Evolutionary conservation across 2,113 vertebrate species (phyloP).

Genomic region (Eretmochelys imbricata): DNA sequence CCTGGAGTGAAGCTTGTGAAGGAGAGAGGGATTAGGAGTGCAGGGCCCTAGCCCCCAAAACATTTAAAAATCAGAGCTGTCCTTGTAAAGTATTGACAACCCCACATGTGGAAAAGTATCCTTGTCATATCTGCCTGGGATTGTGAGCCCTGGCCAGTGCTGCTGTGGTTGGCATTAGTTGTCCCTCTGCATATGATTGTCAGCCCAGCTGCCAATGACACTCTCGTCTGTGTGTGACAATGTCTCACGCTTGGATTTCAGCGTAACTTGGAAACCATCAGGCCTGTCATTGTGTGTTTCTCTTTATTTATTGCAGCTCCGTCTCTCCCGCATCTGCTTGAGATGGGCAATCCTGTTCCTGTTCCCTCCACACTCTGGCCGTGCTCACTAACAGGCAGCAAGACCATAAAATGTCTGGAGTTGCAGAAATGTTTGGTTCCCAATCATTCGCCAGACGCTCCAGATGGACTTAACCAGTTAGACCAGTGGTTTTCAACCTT

Average conservation of each 20-base stretch:
- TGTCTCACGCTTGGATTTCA: not conserved
- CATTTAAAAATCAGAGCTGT: not conserved
- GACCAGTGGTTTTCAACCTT: not conserved
- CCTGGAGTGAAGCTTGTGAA: not conserved
- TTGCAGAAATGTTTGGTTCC: accelerated
- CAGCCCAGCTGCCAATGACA: not conserved
- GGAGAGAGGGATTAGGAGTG: not conserved
- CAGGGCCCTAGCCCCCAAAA: not conserved
- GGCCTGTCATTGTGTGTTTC: not conserved
- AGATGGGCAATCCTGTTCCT: not conserved
- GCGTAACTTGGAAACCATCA: not conserved
- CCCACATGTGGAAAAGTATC: accelerated
- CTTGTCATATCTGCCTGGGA: not conserved
- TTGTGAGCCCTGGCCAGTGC: not conserved
- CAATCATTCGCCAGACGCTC: not conserved
- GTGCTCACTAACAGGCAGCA: not conserved
- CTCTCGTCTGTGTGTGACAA: not conserved
- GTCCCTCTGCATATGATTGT: not conserved
- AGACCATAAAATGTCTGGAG: not conserved
- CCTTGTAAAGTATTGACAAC: not conserved
- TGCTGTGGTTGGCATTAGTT: not conserved
- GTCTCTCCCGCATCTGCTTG: not conserved
- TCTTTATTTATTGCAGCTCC: not conserved
- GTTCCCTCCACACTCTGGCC: not conserved
- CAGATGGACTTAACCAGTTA: not conserved